Conservation (phyloP, 2,888 invertebrate genomes). For the Mechanitis mazaeus region DNA sequence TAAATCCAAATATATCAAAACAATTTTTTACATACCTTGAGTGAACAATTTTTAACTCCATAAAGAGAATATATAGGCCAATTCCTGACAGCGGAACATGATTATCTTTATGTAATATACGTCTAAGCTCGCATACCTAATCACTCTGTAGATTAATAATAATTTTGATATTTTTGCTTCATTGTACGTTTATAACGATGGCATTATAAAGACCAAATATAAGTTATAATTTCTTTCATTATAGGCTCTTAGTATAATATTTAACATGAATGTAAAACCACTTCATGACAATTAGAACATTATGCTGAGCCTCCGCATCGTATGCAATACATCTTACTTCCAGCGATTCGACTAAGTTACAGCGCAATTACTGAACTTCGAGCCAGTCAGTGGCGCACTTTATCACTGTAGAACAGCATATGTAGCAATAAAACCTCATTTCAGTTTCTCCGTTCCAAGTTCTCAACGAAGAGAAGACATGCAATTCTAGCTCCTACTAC, state of each 20-base stretch:
- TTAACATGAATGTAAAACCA: not conserved
- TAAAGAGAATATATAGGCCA: conserved; percentile 1
- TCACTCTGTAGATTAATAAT: not conserved
- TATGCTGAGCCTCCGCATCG: conserved; percentile 11
- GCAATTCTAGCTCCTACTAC: conserved; percentile 18
- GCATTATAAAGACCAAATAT: no score
- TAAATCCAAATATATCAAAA: not conserved
- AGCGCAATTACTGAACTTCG: conserved; percentile 29
- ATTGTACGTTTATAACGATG: not conserved
- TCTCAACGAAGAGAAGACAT: conserved; percentile 13
- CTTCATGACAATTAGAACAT: not conserved
- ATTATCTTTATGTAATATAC: not conserved
- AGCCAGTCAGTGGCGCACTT: conserved; percentile 28
- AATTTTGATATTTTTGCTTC: not conserved
- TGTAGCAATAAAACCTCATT: conserved; percentile 28
- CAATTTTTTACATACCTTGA: not conserved
- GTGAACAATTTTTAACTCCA: not conserved
- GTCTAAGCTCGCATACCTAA: not conserved
- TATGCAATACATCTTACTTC: conserved; percentile 24
- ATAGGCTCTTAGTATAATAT: not conserved
- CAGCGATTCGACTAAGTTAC: conserved; percentile 22
- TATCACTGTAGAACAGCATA: conserved; percentile 32
- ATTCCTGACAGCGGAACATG: not conserved
- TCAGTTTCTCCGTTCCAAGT: conserved; percentile 8
- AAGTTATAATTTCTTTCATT: no score